These are phyloP conservation scores for Chaetodon trifascialis DNA, from an alignment of 2,113 vertebrate genomes.

Conservation along the genomic window DNA sequence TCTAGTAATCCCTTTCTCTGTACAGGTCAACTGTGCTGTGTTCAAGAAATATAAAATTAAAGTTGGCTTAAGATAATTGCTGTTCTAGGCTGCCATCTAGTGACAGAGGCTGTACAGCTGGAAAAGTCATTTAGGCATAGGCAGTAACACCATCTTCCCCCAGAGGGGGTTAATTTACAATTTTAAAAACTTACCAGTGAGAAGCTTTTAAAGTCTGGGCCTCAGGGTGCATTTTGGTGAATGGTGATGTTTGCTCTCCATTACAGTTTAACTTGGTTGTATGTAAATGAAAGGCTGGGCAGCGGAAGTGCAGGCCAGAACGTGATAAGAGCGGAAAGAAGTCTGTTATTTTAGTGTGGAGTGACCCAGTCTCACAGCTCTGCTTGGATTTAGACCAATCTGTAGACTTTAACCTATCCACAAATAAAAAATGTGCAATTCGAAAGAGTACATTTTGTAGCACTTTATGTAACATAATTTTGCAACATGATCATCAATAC, in stretches of 20 bases:
- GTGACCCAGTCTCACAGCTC: slow-evolving; percentile 62
- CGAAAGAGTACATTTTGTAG: slow-evolving; percentile 34
- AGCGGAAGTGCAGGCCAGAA: slow-evolving; percentile 65
- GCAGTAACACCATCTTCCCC: not conserved
- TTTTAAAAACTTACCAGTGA: not conserved
- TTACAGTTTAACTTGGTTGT: slow-evolving; percentile 81
- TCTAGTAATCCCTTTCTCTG: not conserved
- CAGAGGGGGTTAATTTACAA: slow-evolving; percentile 3
- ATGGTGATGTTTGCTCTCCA: slow-evolving; percentile 72
- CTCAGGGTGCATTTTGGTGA: slow-evolving; percentile 50
- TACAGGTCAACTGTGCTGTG: not conserved
- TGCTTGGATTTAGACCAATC: slow-evolving; percentile 44
- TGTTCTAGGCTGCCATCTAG: slow-evolving; percentile 58
- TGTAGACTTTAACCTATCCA: slow-evolving; percentile 75
- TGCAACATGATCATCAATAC: slow-evolving; percentile 39
- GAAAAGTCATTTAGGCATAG: not conserved
- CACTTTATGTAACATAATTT: slow-evolving; percentile 60
- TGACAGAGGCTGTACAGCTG: slow-evolving; percentile 1
- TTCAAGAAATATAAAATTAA: not conserved
- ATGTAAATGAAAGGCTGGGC: slow-evolving; percentile 38
- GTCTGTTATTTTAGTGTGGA: slow-evolving; percentile 57
- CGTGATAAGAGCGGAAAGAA: slow-evolving; percentile 77
- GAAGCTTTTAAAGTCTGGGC: slow-evolving; percentile 21
- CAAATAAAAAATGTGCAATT: slow-evolving; percentile 69
- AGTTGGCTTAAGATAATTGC: not conserved